Evolutionary conservation across 2,888 invertebrate species (phyloP), one percentile per base, ranked within the genome.

Genomic region (Griposia aprilina): DNA sequence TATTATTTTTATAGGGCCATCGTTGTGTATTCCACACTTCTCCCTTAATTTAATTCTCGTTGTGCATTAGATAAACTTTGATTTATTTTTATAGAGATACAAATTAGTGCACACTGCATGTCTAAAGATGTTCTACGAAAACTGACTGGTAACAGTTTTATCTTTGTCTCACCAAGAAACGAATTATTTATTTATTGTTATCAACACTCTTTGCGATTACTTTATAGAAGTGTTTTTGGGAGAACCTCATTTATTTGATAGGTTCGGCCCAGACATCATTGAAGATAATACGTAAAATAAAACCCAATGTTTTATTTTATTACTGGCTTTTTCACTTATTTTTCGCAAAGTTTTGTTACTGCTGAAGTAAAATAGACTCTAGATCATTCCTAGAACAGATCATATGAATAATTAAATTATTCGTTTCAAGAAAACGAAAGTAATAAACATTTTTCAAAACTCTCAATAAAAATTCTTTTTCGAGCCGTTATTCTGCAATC

Each of bases 201-300:
- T 36, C 36, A 65, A 20, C 55, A 72, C 76, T 52, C 60, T 76
- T 76, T 81, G 23, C 72, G 81, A 83, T 85, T 81, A 81, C 81
- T 83, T 52, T 67, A 36, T 8, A 52, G 23, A 52, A 76, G 81
- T 66, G 66, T 59, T 84, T 30, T 84, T 30, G 30, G 52, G n/a
- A 41, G 62, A 59, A 36, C 26, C 48, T 67, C 52, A 50, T 83
- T 76, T 81, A 76, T 81, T 62, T 85, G 62, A 83, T 81, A 67
- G 81, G 52, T 70, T 81, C 23, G 20, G n/a, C 13, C 6, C 23
- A 69, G 50, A 84, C 63, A 57, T 80, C 26, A 72, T 73, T 52
- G 45, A 26, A 75, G 57, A 81, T 73, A 57, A 75, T 81, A 15
- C 60, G 69, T 71, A 66, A 72, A 75, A 69, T 73, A 76, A 62